Conservation (phyloP, 2,888 invertebrate genomes). For the Eupithecia inturbata region DNA sequence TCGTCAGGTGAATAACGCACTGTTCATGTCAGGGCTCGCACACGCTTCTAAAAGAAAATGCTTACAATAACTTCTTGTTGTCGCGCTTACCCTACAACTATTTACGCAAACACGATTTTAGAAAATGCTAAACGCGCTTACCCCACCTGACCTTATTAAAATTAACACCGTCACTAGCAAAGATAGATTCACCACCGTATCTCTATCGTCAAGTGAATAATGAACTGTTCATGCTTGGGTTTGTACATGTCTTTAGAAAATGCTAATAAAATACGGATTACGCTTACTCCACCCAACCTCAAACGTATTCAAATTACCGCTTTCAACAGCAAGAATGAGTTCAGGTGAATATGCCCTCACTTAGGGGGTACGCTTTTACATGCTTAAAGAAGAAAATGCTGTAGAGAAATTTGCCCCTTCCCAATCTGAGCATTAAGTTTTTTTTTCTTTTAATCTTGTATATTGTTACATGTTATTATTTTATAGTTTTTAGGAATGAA, state of each 20-base stretch:
- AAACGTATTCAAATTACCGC: not conserved
- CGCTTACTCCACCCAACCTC: not conserved
- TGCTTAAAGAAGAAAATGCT: too few species aligned
- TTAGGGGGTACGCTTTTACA: too few species aligned
- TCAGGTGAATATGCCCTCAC: not conserved
- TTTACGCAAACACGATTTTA: not conserved
- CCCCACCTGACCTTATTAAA: not conserved
- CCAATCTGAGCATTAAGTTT: too few species aligned
- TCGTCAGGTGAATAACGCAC: conserved; percentile 76
- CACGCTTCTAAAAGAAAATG: not conserved
- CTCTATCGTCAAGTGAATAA: conserved; percentile 84
- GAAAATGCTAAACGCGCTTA: not conserved
- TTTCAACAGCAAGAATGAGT: not conserved
- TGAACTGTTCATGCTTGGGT: not conserved
- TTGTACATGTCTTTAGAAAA: not conserved
- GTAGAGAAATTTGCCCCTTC: too few species aligned
- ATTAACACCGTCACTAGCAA: not conserved
- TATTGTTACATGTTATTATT: too few species aligned
- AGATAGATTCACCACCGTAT: conserved; percentile 72
- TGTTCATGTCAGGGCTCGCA: not conserved
- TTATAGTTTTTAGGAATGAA: too few species aligned
- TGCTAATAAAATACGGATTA: not conserved
- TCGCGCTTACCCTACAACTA: not conserved
- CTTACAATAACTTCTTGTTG: not conserved
- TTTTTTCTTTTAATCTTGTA: too few species aligned